Percentiles rank a stretch among this genome's conserved stretches.
Conservation (phyloP, 2,113 vertebrate genomes). For the Sterrhoptilus dennistouni region DNA sequence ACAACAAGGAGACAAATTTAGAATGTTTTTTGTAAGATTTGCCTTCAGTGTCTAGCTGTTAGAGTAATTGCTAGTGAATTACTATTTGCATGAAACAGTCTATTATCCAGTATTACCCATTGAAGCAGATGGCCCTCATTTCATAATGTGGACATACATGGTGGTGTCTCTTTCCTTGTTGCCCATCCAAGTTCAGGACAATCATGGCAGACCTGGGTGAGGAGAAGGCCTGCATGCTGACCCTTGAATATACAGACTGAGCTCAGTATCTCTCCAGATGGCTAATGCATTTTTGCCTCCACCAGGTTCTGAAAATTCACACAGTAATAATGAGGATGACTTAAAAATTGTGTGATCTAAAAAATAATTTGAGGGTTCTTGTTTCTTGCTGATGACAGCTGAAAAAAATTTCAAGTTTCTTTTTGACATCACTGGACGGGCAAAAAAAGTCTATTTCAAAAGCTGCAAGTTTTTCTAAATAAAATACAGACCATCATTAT, state of each 20-base stretch:
- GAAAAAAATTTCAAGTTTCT: background rate
- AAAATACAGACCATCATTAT: background rate
- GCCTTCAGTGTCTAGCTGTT: background rate
- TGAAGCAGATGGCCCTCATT: background rate
- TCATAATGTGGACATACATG: background rate
- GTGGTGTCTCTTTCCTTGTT: background rate
- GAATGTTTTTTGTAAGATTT: background rate
- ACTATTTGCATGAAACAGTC: background rate
- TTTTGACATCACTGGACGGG: background rate
- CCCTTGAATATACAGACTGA: background rate
- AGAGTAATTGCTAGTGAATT: background rate
- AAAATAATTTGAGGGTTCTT: background rate
- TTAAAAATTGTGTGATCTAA: background rate
- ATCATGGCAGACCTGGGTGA: background rate
- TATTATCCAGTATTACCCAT: background rate
- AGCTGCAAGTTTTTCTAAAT: background rate
- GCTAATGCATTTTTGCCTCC: background rate
- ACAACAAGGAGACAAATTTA: conserved; percentile 30
- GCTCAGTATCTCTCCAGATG: background rate
- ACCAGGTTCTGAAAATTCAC: background rate
- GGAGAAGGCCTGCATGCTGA: rapidly evolving
- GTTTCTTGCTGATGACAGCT: background rate
- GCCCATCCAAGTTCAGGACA: background rate
- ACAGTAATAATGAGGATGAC: background rate
- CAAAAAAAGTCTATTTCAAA: background rate